phyloP scores from a whole-genome alignment of 2,113 vertebrate genomes.

The Phyllostomus discolor region DNA sequence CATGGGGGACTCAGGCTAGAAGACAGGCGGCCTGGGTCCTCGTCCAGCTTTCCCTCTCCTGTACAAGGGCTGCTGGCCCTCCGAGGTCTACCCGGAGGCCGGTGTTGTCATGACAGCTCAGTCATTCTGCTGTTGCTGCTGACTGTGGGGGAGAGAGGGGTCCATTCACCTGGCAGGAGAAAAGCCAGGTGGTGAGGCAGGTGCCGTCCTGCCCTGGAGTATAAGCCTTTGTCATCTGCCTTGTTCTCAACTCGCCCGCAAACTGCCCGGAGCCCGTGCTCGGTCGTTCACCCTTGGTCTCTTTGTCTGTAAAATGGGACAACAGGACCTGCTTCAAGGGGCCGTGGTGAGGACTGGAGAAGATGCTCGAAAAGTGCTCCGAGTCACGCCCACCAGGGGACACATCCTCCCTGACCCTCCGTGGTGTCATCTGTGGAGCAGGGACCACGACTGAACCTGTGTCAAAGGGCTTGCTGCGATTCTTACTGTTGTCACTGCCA shows the following conservation, averaged over 20 bases:
- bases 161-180: background rate
- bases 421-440: background rate
- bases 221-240: background rate
- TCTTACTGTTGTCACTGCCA: background rate
- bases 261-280: background rate
- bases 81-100: background rate
- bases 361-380: background rate
- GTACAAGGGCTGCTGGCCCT: background rate
- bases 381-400: background rate
- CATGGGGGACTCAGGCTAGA: background rate
- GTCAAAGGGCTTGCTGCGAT: background rate
- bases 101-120: background rate
- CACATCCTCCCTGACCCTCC: background rate
- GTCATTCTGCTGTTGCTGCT: background rate
- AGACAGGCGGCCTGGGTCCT: background rate
- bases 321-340: background rate
- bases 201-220: background rate
- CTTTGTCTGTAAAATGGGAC: background rate
- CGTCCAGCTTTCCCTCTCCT: background rate
- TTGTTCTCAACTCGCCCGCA: background rate
- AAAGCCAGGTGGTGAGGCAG: background rate
- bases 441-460: background rate
- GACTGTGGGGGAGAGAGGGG: background rate
- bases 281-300: background rate
- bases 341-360: background rate